Base-by-base conservation (phyloP, 2,797 vertebrate species). In the Leptoclinus maculatus region DNA sequence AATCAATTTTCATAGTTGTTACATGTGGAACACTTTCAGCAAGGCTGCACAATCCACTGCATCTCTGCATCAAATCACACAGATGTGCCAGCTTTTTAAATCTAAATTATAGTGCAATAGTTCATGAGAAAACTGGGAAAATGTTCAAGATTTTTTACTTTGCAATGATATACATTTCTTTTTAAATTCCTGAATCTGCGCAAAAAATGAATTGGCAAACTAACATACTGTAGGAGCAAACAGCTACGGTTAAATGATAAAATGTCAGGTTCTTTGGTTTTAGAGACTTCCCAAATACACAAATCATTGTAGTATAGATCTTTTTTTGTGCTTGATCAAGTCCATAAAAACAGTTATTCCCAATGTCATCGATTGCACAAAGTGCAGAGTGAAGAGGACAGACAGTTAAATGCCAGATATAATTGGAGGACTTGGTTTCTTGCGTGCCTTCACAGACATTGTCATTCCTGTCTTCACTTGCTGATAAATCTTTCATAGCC, bases 401-500 rank as follows among this genome's bases (percentile, higher is more conserved):
- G 83, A 74, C 71, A 59, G 87, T 82, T 91, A 91, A 93, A 93
- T 91, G 86, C 72, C 89, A 89, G 70, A 69, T 90, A 88, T 92
- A 94, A 94, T 93, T 93, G 91, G 82, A 69, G 67, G 80, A 83
- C 78, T 60, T 59, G 89, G 89, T 89, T 91, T 91, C 88, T 92
- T 87, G 88, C 76, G 39, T 90, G 82, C 63, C 86, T 83, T 89
- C 77, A 86, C 78, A 84, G 88, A 90, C 89, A 93, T 93, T 94
- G 91, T 93, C 93, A 94, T 94, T 94, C 92, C 87, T 88, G 85
- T 93, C 92, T 89, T 86, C 85, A 91, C 80, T 82, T 72, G 80
- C 90, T 94, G 89, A 91, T 94, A 90, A 94, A 94, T 94, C 87
- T 94, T 94, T 94, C 87, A 94, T 94, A 89, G 90, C 84, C 84